A percentile compares a stretch with the other conserved stretches of the same genome.
phyloP scores from a whole-genome alignment of 2,888 invertebrate species.

The Liodrosophila aerea region DNA sequence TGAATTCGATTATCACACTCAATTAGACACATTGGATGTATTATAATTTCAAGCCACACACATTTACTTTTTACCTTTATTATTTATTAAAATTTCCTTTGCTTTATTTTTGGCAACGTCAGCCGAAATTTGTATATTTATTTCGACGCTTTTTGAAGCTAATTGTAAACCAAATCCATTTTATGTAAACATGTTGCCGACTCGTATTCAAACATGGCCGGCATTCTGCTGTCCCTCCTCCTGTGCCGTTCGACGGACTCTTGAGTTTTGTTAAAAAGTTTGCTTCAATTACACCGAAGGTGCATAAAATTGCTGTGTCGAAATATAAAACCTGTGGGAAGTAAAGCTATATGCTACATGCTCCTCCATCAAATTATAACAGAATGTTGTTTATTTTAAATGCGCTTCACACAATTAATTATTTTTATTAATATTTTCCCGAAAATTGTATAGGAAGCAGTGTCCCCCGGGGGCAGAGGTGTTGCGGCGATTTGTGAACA shows the following conservation, averaged over 20 bases:
- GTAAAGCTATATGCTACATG: slow-evolving; percentile 67
- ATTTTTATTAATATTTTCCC: slow-evolving; percentile 62
- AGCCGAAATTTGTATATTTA: slow-evolving; percentile 32
- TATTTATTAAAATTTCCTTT: no score
- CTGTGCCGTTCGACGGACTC: not conserved
- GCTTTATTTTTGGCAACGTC: slow-evolving; percentile 39
- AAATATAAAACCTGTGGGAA: slow-evolving; percentile 71
- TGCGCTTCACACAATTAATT: slow-evolving; percentile 64
- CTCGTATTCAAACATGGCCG: slow-evolving; percentile 72
- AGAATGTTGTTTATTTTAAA: slow-evolving; percentile 40
- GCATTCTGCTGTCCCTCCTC: slow-evolving; percentile 23
- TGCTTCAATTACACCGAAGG: slow-evolving; percentile 63
- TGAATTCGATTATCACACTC: no score
- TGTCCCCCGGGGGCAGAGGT: slow-evolving; percentile 12
- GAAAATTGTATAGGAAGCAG: not conserved
- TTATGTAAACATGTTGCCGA: slow-evolving; percentile 79
- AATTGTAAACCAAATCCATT: slow-evolving; percentile 70
- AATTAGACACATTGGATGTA: no score
- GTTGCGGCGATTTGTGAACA: slow-evolving; percentile 55
- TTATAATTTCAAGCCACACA: no score
- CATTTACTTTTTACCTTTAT: no score
- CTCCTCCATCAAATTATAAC: slow-evolving; percentile 28
- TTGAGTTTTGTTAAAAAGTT: slow-evolving; percentile 29
- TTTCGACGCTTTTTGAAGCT: slow-evolving; percentile 39
- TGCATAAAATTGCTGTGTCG: slow-evolving; percentile 48